phyloP scores from a whole-genome alignment of 2,113 vertebrate species.

The Syngnathoides biaculeatus region DNA sequence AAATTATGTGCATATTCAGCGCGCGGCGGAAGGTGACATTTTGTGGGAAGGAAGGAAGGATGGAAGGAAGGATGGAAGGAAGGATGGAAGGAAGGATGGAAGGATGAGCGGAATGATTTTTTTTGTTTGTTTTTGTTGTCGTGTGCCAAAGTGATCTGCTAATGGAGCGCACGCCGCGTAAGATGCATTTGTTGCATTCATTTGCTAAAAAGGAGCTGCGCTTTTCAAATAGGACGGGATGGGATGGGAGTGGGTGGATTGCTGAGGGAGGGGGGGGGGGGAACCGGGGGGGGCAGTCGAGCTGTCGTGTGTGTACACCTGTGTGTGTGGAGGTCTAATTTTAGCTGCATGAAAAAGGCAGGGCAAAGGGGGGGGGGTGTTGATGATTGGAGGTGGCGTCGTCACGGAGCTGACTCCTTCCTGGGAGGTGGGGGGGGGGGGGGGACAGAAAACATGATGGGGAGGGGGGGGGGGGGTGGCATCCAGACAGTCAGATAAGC shows the following conservation, averaged over 20 bases:
- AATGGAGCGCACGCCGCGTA: slow-evolving; percentile 55
- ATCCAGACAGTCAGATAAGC: slow-evolving; percentile 32
- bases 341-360: slow-evolving; percentile 48
- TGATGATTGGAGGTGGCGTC: slow-evolving; percentile 14
- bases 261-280: slow-evolving; percentile 3
- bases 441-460: slow-evolving; percentile 23
- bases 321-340: slow-evolving; percentile 52
- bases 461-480: neutral
- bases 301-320: slow-evolving; percentile 34
- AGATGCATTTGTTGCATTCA: slow-evolving; percentile 61
- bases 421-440: slow-evolving; percentile 10
- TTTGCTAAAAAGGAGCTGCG: slow-evolving; percentile 60
- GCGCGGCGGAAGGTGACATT: slow-evolving; percentile 63
- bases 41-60: slow-evolving; percentile 37
- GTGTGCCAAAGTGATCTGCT: slow-evolving; percentile 60
- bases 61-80: slow-evolving; percentile 17
- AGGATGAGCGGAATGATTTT: slow-evolving; percentile 6
- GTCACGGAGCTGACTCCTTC: slow-evolving; percentile 15
- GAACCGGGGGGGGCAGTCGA: neutral
- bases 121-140: neutral
- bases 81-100: neutral
- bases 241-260: slow-evolving; percentile 22
- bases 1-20: slow-evolving; percentile 69
- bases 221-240: slow-evolving; percentile 38
- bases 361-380: slow-evolving; percentile 21